Conservation (phyloP, 2,888 invertebrate species). For the Tipula vernalis region DNA sequence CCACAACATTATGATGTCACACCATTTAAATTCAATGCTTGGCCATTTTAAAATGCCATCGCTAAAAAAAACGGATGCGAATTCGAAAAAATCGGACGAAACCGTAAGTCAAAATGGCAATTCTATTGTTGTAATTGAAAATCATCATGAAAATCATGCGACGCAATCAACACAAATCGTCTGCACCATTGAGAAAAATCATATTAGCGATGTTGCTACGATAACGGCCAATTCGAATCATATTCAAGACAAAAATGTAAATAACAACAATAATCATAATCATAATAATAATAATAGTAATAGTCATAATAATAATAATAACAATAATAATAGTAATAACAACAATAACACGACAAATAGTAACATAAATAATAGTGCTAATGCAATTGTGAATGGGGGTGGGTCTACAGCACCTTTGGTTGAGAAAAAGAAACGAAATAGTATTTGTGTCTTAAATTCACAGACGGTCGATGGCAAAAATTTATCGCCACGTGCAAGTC, state of each 20-base stretch:
- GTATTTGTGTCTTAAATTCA: neutral
- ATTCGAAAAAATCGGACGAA: neutral
- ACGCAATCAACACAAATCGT: neutral
- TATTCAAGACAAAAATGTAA: neutral
- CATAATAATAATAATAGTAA: neutral
- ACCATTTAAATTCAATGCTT: slow-evolving; percentile 7
- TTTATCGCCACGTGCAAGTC: neutral
- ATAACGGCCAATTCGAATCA: neutral
- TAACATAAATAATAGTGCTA: neutral
- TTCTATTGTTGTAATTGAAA: neutral
- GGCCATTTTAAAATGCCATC: slow-evolving; percentile 7
- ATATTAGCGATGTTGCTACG: neutral
- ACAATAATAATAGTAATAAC: neutral
- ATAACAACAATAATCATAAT: neutral
- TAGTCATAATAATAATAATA: neutral
- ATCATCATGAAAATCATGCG: neutral
- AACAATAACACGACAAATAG: neutral
- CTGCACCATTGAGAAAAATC: neutral
- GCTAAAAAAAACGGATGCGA: neutral
- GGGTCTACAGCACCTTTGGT: neutral
- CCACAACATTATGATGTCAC: neutral
- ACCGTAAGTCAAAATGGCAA: neutral
- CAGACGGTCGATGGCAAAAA: neutral
- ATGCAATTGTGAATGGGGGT: neutral
- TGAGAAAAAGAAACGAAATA: neutral